Conservation (phyloP, 64 coral and sea anemone genomes). For the Actinia tenebrosa region DNA sequence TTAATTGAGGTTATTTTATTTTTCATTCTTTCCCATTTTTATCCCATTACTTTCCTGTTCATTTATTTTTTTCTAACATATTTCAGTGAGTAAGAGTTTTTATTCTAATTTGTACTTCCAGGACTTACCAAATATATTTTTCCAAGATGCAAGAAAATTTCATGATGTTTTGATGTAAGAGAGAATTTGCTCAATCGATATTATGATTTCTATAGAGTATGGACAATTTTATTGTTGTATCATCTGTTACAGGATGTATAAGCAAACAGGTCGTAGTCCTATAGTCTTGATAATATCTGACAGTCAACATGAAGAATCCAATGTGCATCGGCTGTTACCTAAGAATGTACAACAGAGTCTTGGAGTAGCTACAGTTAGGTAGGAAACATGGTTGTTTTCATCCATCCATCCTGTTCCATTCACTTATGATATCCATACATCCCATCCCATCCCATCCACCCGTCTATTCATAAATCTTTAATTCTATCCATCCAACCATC, state of each 20-base stretch:
- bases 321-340: constrained; percentile 76
- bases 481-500: background rate
- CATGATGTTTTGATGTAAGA: constrained; percentile 77
- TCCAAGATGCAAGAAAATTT: constrained; percentile 60
- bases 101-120: background rate
- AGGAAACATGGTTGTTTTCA: background rate
- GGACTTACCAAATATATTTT: constrained; percentile 97
- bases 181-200: background rate
- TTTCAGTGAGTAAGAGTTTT: too few relatives aligned
- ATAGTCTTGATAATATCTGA: constrained; percentile 93
- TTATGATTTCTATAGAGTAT: background rate
- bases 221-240: background rate
- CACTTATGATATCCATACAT: background rate
- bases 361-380: constrained; percentile 72
- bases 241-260: constrained; percentile 44
- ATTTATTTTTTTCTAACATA: background rate
- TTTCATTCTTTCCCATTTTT: background rate
- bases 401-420: background rate
- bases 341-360: constrained; percentile 69
- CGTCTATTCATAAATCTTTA: background rate
- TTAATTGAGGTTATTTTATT: constrained; percentile 69
- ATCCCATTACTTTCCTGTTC: background rate
- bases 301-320: constrained; percentile 82
- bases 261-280: constrained; percentile 61
- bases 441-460: background rate